phyloP scores from a whole-genome alignment of 2,797 vertebrate species.

The Sciurus carolinensis region DNA sequence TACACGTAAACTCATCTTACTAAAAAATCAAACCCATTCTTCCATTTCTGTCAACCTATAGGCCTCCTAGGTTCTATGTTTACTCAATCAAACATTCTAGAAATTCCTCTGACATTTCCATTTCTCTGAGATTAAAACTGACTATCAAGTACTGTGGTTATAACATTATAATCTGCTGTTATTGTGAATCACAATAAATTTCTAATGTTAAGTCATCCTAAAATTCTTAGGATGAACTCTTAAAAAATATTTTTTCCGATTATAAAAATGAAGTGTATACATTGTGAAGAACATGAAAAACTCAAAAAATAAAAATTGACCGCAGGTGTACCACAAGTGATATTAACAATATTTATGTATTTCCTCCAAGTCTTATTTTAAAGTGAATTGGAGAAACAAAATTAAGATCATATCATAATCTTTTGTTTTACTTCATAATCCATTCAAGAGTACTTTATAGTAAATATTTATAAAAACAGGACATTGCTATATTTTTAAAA shows the following conservation, averaged over 20 bases:
- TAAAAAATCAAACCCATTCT: constrained; percentile 29
- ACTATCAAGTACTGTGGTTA: not conserved
- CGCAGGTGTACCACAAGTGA: not conserved
- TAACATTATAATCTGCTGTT: not conserved
- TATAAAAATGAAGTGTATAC: constrained; percentile 49
- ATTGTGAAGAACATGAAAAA: constrained; percentile 49
- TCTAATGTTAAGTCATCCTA: constrained; percentile 28
- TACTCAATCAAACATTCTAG: constrained; percentile 13
- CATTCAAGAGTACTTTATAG: constrained; percentile 42
- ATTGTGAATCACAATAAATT: not conserved
- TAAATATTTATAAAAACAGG: not conserved
- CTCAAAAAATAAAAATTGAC: constrained; percentile 42
- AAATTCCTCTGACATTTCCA: constrained; percentile 61
- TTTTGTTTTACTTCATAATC: constrained; percentile 60
- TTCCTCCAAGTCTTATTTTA: constrained; percentile 7
- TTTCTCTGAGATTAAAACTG: constrained; percentile 54
- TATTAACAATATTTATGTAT: constrained; percentile 31
- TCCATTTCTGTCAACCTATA: not conserved
- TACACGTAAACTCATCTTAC: not conserved
- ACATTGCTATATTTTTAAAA: constrained; percentile 29
- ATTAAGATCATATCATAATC: constrained; percentile 32
- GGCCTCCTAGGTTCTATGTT: not conserved
- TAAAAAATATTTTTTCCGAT: constrained; percentile 47
- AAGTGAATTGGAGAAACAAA: not conserved
- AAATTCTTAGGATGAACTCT: constrained; percentile 54